Evolutionary conservation across 2,113 vertebrate species (phyloP).

Genomic region (Marcusenius ussheri): DNA sequence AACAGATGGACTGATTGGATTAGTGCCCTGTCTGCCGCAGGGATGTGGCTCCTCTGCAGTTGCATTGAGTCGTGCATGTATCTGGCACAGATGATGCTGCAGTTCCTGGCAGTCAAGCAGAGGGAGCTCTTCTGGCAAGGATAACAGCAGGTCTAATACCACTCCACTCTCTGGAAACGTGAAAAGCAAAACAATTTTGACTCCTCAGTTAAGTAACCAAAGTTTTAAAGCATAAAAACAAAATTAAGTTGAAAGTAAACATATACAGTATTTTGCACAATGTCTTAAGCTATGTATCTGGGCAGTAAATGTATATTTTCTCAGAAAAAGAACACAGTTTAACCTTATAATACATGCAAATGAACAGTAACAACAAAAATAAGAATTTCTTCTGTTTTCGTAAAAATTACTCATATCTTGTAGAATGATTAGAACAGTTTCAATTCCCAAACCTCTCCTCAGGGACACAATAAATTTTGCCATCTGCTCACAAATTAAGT

Average conservation of each 20-base stretch:
- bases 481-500: neutral
- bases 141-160: slow-evolving; percentile 58
- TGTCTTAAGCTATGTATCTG: neutral
- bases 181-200: neutral
- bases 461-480: neutral
- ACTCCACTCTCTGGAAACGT: slow-evolving; percentile 53
- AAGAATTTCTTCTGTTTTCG: neutral
- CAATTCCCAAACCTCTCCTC: neutral
- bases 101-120: slow-evolving; percentile 51
- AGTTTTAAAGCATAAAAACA: neutral
- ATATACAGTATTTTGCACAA: neutral
- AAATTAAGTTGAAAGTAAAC: neutral
- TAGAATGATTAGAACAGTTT: neutral
- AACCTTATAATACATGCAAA: neutral
- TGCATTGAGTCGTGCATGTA: slow-evolving; percentile 34
- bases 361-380: neutral
- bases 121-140: slow-evolving; percentile 56
- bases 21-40: neutral
- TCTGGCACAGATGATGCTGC: slow-evolving; percentile 49
- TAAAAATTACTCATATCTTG: neutral
- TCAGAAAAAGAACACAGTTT: neutral
- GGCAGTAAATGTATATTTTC: neutral
- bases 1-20: neutral
- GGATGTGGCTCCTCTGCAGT: slow-evolving; percentile 10
- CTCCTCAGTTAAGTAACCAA: neutral